These are phyloP conservation scores for Barnardius zonarius DNA, from an alignment of 2,113 vertebrate genomes.

Conservation along the genomic window DNA sequence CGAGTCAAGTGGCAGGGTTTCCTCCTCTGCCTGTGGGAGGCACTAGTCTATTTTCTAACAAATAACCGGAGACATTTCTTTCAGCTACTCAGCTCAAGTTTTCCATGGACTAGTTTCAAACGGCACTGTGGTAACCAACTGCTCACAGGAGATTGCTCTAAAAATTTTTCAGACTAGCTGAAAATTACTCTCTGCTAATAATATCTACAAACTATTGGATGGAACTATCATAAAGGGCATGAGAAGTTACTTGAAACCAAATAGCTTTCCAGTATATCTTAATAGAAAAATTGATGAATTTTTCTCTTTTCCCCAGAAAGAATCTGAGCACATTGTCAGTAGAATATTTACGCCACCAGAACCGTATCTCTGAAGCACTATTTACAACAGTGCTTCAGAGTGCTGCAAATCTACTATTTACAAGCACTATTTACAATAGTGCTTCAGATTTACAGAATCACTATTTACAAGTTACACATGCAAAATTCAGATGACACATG, in stretches of 20 bases:
- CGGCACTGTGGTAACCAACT: neutral
- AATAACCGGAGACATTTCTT: neutral
- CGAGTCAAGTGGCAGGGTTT: neutral
- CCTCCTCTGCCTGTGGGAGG: conserved; percentile 45
- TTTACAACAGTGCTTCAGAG: neutral
- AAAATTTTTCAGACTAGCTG: neutral
- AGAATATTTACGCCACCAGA: neutral
- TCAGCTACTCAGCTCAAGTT: neutral
- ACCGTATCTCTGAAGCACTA: neutral
- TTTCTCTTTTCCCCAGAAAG: neutral
- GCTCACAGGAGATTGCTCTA: neutral
- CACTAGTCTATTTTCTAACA: conserved; percentile 36
- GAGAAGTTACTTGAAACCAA: neutral
- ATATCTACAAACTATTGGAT: neutral
- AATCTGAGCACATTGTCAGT: neutral
- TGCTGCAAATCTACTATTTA: no score
- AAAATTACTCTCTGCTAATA: neutral
- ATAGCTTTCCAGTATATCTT: neutral
- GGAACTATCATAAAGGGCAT: neutral
- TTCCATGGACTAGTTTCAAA: neutral
- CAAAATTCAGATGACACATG: neutral
- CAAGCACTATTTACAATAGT: neutral
- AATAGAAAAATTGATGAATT: neutral
- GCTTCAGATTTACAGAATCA: neutral
- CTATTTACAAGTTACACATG: neutral